Percentiles rank a stretch among this genome's conserved stretches.
Conservation (phyloP, 2,888 invertebrate genomes). For the Pteria penguin region DNA sequence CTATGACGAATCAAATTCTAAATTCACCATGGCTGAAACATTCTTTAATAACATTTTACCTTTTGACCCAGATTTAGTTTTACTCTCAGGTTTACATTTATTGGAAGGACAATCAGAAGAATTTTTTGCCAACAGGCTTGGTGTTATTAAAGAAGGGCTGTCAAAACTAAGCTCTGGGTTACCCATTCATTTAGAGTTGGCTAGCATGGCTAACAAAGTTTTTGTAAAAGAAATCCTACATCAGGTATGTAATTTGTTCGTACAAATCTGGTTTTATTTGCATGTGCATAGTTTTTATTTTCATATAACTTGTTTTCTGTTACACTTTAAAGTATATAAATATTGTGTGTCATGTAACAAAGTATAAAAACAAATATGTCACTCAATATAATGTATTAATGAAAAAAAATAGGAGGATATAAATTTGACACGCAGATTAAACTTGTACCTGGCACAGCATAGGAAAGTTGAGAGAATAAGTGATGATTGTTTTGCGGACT, state of each 20-base stretch:
- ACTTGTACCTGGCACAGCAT: too few relatives aligned
- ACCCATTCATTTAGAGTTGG: conserved; percentile 81
- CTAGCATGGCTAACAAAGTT: conserved; percentile 79
- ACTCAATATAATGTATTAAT: too few relatives aligned
- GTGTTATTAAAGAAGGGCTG: conserved; percentile 74
- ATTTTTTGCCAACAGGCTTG: conserved; percentile 65
- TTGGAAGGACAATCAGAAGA: conserved; percentile 77
- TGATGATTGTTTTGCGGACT: too few relatives aligned
- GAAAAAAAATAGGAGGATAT: too few relatives aligned
- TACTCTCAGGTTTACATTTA: conserved; percentile 80
- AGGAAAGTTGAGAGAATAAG: too few relatives aligned
- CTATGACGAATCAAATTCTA: conserved; percentile 79
- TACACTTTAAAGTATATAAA: too few relatives aligned
- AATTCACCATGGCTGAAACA: conserved; percentile 73
- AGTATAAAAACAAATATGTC: too few relatives aligned
- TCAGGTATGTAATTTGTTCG: conserved; percentile 68
- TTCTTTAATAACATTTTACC: conserved; percentile 78
- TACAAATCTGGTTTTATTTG: neutral
- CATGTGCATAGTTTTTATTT: neutral
- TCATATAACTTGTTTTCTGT: too few relatives aligned
- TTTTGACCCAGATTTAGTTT: conserved; percentile 79
- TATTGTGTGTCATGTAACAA: neutral
- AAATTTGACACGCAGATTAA: too few relatives aligned
- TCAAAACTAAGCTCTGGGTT: conserved; percentile 72
- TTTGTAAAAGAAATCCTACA: conserved; percentile 77